Conservation (phyloP, 2,797 vertebrate species). For the Lutjanus argentimaculatus region DNA sequence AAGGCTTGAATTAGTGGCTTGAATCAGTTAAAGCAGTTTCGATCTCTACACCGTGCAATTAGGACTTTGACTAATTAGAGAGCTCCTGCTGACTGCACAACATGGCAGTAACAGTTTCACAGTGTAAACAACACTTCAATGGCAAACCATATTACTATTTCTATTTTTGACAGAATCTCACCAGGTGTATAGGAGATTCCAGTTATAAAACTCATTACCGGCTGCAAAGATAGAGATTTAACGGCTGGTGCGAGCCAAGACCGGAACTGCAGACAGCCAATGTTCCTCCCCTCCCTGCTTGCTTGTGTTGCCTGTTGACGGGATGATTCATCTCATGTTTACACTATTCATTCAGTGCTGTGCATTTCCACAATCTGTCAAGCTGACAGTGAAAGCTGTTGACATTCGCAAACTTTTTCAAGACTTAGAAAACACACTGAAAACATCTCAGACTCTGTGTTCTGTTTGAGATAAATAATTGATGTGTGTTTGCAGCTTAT, state of each 20-base stretch:
- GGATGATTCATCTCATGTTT: conserved; percentile 75
- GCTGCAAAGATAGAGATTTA: conserved; percentile 31
- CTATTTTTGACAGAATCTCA: conserved; percentile 14
- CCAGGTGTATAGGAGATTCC: neutral
- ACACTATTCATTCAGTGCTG: conserved; percentile 54
- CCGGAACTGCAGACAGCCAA: conserved; percentile 15
- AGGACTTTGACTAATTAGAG: conserved; percentile 39
- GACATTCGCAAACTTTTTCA: conserved; percentile 63
- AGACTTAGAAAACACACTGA: conserved; percentile 45
- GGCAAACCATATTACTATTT: conserved; percentile 15
- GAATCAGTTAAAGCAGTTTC: conserved; percentile 6
- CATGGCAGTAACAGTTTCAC: conserved; percentile 16
- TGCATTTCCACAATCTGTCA: conserved; percentile 75
- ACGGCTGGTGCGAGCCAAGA: conserved; percentile 25
- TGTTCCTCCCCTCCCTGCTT: conserved; percentile 19
- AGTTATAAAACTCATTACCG: conserved; percentile 27
- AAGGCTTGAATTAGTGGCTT: neutral
- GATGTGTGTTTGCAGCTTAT: conserved; percentile 48
- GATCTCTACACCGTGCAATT: conserved; percentile 9
- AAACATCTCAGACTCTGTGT: conserved; percentile 35
- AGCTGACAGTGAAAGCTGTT: conserved; percentile 56
- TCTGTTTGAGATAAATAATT: conserved; percentile 65
- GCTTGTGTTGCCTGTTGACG: conserved; percentile 56
- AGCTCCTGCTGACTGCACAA: conserved; percentile 13
- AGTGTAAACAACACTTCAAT: conserved; percentile 5